These are phyloP conservation scores for Leucosticte australis DNA, from an alignment of 2,113 vertebrate species.

Conservation along the genomic window DNA sequence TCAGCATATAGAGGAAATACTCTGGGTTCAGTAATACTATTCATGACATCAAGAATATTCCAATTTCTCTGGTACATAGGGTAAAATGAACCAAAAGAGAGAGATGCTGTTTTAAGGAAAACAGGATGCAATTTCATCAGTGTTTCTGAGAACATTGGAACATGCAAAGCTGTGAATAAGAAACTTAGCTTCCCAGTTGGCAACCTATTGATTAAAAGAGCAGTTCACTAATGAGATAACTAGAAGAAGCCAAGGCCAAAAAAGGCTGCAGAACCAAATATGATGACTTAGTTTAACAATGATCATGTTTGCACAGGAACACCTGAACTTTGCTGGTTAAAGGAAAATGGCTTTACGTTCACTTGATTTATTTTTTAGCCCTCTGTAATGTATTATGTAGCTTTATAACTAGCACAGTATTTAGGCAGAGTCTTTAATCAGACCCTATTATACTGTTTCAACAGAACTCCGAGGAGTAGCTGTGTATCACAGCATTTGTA, in stretches of 20 bases:
- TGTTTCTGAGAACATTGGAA: constrained; percentile 58
- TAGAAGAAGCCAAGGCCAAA: constrained; percentile 38
- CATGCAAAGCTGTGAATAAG: constrained; percentile 53
- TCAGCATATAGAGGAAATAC: neutral
- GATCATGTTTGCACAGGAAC: neutral
- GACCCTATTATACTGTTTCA: neutral
- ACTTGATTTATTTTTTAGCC: constrained; percentile 32
- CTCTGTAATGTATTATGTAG: constrained; percentile 47
- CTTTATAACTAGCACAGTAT: neutral
- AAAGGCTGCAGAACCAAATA: constrained; percentile 51
- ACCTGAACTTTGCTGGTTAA: neutral
- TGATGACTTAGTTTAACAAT: constrained; percentile 56
- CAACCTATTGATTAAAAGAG: constrained; percentile 66
- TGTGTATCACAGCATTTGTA: neutral
- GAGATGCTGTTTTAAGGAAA: constrained; percentile 23
- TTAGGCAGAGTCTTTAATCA: constrained; percentile 39
- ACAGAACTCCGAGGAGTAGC: neutral
- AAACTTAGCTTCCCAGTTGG: constrained; percentile 30
- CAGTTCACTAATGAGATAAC: constrained; percentile 71
- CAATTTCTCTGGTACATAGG: neutral
- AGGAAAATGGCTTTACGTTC: constrained; percentile 3
- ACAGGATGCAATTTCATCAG: constrained; percentile 39
- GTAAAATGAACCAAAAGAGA: neutral
- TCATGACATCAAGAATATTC: neutral
- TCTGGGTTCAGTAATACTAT: neutral